A percentile compares a stretch with the other conserved stretches of the same genome.
phyloP scores from a whole-genome alignment of 64 coral and sea anemone genomes.

The Catalaphyllia jardinei region DNA sequence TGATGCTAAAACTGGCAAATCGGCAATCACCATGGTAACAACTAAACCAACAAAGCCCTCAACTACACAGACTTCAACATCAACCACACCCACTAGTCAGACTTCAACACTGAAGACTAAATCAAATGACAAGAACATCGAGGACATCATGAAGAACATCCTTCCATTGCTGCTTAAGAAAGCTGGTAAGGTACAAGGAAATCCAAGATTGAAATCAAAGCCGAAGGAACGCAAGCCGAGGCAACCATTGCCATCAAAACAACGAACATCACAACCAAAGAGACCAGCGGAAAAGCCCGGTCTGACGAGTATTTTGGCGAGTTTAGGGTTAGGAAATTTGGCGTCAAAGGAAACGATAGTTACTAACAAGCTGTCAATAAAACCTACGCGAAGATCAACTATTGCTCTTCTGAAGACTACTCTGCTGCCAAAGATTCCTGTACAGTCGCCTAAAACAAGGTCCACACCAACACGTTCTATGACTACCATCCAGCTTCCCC shows the following conservation, averaged over 20 bases:
- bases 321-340: slow-evolving; percentile 38
- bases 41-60: slow-evolving; percentile 50
- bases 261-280: neutral
- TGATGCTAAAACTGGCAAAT: neutral
- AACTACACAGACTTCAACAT: slow-evolving; percentile 22
- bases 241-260: neutral
- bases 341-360: slow-evolving; percentile 10
- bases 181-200: neutral
- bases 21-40: slow-evolving; percentile 12
- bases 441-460: neutral
- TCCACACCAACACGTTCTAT: slow-evolving; percentile 6
- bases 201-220: slow-evolving; percentile 28
- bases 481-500: neutral
- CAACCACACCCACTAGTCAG: slow-evolving; percentile 36
- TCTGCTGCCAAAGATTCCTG: neutral
- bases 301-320: slow-evolving; percentile 48
- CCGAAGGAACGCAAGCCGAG: neutral
- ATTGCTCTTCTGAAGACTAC: neutral
- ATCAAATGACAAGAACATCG: slow-evolving; percentile 22
- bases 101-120: slow-evolving; percentile 26
- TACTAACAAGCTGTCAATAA: neutral
- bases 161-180: slow-evolving; percentile 60
- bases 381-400: neutral
- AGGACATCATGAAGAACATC: slow-evolving; percentile 40
- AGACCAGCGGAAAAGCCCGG: slow-evolving; percentile 7